Percentiles rank a stretch among this genome's conserved stretches.
These are phyloP conservation scores for Tokudaia muenninki DNA, from an alignment of 2,797 vertebrate species.

Conservation along the genomic window DNA sequence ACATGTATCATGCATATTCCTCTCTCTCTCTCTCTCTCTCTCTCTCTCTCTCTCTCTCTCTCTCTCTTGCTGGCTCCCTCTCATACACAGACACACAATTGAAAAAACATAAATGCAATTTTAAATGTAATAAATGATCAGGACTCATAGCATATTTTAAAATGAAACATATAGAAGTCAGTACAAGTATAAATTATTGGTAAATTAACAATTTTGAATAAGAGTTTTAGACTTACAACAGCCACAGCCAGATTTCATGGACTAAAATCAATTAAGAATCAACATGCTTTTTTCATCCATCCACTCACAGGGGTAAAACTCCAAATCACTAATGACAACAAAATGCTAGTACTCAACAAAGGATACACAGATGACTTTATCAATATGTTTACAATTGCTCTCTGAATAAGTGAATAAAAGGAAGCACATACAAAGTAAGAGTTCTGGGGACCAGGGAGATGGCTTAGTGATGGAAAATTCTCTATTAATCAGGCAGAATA, in stretches of 20 bases:
- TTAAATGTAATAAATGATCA: slow-evolving; percentile 7
- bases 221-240: not conserved
- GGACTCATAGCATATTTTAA: not conserved
- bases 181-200: not conserved
- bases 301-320: not conserved
- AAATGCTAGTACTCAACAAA: not conserved
- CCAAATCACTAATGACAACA: not conserved
- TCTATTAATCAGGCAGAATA: not conserved
- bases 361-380: not conserved
- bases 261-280: not conserved
- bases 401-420: not conserved
- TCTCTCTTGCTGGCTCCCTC: not conserved
- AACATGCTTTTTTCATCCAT: not conserved
- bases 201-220: not conserved
- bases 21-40: not conserved
- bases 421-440: not conserved
- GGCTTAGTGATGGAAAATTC: not conserved
- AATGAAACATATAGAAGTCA: slow-evolving; percentile 32
- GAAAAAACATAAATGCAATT: not conserved
- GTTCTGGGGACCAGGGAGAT: not conserved
- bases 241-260: not conserved
- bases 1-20: not conserved
- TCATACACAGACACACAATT: not conserved
- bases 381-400: not conserved
- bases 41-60: not conserved